These are phyloP conservation scores for Penelope pileata DNA, from an alignment of 2,113 vertebrate genomes.

Conservation along the genomic window DNA sequence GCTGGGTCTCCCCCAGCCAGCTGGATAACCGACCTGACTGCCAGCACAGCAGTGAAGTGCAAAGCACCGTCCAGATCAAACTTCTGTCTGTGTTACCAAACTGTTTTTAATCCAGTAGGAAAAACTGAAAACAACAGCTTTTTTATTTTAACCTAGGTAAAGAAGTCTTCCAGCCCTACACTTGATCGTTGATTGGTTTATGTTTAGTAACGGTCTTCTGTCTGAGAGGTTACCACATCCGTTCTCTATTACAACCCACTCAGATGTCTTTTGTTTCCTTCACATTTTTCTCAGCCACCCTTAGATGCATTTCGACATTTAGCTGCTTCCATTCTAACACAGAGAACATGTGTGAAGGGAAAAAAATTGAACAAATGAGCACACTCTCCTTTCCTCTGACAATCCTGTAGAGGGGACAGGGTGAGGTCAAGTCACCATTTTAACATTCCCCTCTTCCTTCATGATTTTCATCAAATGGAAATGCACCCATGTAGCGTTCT, in stretches of 20 bases:
- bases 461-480: not conserved
- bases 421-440: not conserved
- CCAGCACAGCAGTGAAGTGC: accelerated
- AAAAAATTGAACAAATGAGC: not conserved
- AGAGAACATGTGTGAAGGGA: not conserved
- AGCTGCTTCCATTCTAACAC: not conserved
- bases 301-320: not conserved
- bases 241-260: slow-evolving; percentile 75
- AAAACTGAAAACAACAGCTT: not conserved
- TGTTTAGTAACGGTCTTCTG: not conserved
- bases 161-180: not conserved
- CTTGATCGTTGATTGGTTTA: not conserved
- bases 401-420: not conserved
- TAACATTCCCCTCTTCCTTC: not conserved
- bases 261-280: slow-evolving; percentile 73
- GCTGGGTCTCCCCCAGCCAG: not conserved
- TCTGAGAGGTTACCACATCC: slow-evolving; percentile 64
- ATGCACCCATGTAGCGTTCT: too few species aligned
- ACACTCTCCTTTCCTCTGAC: not conserved
- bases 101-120: not conserved
- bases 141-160: not conserved
- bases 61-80: not conserved
- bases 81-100: not conserved
- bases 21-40: not conserved
- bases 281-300: not conserved